These are phyloP conservation scores for Lanistes nyassanus DNA, from an alignment of 1,140 invertebrate genomes.

Conservation along the genomic window DNA sequence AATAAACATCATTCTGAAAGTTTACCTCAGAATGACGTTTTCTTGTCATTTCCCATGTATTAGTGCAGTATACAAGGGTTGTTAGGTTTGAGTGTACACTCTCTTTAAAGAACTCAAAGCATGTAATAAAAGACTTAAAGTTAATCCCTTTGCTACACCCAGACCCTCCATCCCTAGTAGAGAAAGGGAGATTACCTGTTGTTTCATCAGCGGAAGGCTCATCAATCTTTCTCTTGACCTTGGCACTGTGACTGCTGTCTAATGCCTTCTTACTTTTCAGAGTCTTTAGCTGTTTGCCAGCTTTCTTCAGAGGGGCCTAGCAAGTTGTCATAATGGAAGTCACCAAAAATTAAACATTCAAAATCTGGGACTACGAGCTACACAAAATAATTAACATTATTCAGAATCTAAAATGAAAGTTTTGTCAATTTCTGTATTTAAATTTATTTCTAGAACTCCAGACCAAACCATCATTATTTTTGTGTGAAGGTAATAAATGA, in stretches of 20 bases:
- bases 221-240: slow-evolving; percentile 45
- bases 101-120: no score
- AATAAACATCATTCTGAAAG: background rate
- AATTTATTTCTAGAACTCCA: no score
- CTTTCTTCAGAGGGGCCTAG: slow-evolving; percentile 47
- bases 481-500: background rate
- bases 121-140: background rate
- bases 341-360: slow-evolving; percentile 20
- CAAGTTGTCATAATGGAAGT: no score
- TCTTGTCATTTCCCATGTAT: no score
- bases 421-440: no score
- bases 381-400: no score
- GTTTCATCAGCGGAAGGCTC: slow-evolving; percentile 51
- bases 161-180: background rate
- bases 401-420: no score
- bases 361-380: background rate
- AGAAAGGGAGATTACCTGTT: slow-evolving; percentile 35
- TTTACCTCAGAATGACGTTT: background rate
- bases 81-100: no score
- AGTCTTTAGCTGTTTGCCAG: slow-evolving; percentile 49
- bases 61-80: no score
- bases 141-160: background rate
- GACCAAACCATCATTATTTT: background rate
- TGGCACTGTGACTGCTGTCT: slow-evolving; percentile 38
- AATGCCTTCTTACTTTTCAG: slow-evolving; percentile 39